Evolutionary conservation across 2,797 vertebrate genomes (phyloP), one percentile per base, ranked within the genome.

Genomic region (Melanotaenia maccullochi): DNA sequence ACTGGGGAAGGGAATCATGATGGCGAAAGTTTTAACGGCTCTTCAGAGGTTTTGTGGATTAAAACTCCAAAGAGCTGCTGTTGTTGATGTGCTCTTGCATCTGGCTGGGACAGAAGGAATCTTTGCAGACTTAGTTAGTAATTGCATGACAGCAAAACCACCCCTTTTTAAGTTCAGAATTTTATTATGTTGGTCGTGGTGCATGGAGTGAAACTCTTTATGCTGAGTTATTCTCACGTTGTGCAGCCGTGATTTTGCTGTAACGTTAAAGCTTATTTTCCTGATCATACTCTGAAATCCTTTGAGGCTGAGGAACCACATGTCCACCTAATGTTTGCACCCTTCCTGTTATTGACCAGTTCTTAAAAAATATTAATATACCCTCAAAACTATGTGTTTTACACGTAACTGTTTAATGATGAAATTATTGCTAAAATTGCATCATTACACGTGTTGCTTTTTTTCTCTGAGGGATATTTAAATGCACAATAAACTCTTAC

Each of bases 391-490:
- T 74, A 76, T 78, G 79, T 78, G 76, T 85, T 92, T 89, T 82
- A 86, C 82, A 82, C 86, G 44, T 78, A 81, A 84, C 89, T 84
- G 69, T 89, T 88, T 87, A 86, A 87, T 74, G 82, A 73, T 65
- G 54, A 83, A 92, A 87, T 90, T 68, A 88, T 88, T 90, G 82
- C 71, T 81, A 79, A 88, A 87, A 88, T 86, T 61, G 60, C 74
- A 80, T 87, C 73, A 83, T 92, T 90, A 86, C 85, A 88, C 85
- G 88, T 73, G 80, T 86, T 82, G 71, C 85, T 73, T 60, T 80
- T 80, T 30, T 90, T 78, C 84, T 91, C 88, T 82, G 83, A 89
- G 88, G 72, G 79, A 75, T 80, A 78, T 92, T 93, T 92, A 89
- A 89, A 91, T 84, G 89, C 84, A 85, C 77, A 87, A 78, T 74